phyloP scores from a whole-genome alignment of 2,113 vertebrate genomes.

The Larimichthys polyactis region DNA sequence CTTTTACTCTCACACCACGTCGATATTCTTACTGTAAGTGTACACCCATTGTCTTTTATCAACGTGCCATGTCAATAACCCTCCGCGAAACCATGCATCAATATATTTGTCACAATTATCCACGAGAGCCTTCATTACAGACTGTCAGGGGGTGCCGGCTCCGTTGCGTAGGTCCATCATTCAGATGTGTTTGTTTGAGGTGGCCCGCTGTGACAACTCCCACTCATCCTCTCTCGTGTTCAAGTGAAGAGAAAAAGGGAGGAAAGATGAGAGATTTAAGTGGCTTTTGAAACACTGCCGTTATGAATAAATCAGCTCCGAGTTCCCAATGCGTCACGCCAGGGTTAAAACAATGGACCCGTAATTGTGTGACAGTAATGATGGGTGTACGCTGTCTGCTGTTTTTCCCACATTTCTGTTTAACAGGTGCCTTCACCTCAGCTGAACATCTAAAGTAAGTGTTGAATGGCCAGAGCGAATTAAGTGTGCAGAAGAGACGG shows the following conservation, averaged over 20 bases:
- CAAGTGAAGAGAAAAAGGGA: slow-evolving; percentile 24
- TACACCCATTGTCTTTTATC: slow-evolving; percentile 32
- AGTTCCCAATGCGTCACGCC: background rate
- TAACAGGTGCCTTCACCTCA: background rate
- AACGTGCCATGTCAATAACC: slow-evolving; percentile 16
- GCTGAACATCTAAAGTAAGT: background rate
- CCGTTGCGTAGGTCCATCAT: slow-evolving; percentile 42
- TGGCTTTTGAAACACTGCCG: slow-evolving; percentile 11
- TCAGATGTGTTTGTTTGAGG: slow-evolving; percentile 61
- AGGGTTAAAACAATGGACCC: background rate
- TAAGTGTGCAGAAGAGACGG: background rate
- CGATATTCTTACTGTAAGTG: slow-evolving; percentile 12
- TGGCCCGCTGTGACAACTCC: slow-evolving; percentile 55
- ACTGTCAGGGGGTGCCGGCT: slow-evolving; percentile 35
- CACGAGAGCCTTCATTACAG: slow-evolving; percentile 14
- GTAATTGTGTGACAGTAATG: background rate
- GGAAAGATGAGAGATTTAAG: slow-evolving; percentile 20
- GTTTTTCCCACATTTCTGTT: background rate
- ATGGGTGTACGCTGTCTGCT: background rate
- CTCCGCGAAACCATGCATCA: slow-evolving; percentile 22
- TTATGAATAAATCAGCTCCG: slow-evolving; percentile 13
- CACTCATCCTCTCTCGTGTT: slow-evolving; percentile 49
- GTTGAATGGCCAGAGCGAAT: background rate
- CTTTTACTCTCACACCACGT: background rate
- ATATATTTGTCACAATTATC: slow-evolving; percentile 26